Evolutionary conservation across 2,888 invertebrate genomes (phyloP).

Genomic region (Gasteruption jaculator): DNA sequence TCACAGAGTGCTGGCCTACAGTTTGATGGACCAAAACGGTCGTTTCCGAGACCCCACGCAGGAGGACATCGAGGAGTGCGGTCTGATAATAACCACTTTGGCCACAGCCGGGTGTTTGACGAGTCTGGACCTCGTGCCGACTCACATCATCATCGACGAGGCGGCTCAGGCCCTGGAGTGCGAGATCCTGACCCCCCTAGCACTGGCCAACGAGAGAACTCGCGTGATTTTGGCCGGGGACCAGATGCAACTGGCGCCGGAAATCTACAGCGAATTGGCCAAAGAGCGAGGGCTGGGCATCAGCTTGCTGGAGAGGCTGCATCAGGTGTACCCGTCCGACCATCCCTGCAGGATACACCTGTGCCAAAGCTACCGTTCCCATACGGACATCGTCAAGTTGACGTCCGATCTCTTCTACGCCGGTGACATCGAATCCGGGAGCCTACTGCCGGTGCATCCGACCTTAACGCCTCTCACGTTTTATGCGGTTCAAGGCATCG

Average conservation of each 20-base stretch:
- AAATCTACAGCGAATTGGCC: conserved; percentile 72
- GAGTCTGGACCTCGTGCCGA: conserved; percentile 65
- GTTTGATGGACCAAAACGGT: conserved; percentile 61
- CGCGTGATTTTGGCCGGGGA: conserved; percentile 79
- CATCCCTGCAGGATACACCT: conserved; percentile 76
- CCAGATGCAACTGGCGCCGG: conserved; percentile 81
- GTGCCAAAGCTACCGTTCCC: conserved; percentile 79
- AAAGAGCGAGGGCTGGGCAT: conserved; percentile 67
- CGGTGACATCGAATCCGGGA: conserved; percentile 69
- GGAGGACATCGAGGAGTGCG: conserved; percentile 66
- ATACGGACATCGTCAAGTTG: conserved; percentile 75
- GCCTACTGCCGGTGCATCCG: conserved; percentile 63
- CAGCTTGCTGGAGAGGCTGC: conserved; percentile 73
- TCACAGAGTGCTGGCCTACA: conserved; percentile 58
- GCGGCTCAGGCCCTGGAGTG: conserved; percentile 85
- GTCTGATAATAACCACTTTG: conserved; percentile 73
- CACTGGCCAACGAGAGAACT: conserved; percentile 67
- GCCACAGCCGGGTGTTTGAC: conserved; percentile 73
- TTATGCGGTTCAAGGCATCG: conserved; percentile 75
- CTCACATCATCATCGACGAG: conserved; percentile 81
- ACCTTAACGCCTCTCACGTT: conserved; percentile 72
- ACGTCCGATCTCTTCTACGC: conserved; percentile 81
- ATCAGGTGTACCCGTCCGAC: conserved; percentile 68
- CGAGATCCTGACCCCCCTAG: conserved; percentile 76
- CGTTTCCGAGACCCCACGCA: conserved; percentile 66